These are phyloP conservation scores for Ondatra zibethicus DNA, from an alignment of 2,113 vertebrate genomes.

Conservation along the genomic window DNA sequence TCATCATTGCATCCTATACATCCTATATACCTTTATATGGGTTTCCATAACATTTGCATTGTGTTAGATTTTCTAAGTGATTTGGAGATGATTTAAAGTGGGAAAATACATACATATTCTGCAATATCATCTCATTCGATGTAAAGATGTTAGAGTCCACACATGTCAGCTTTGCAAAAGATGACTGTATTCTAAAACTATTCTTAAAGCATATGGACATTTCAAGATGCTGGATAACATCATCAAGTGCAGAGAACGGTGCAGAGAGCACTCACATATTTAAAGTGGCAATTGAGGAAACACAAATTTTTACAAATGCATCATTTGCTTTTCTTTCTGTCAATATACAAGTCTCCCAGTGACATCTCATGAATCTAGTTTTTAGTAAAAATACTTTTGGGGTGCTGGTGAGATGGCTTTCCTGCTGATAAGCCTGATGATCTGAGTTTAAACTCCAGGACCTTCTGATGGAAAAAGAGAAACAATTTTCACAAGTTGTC, in stretches of 20 bases:
- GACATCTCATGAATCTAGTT: neutral
- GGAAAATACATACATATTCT: no score
- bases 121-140: neutral
- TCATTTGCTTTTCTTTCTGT: neutral
- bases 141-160: neutral
- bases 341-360: neutral
- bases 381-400: neutral
- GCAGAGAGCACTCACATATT: neutral
- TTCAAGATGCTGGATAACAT: neutral
- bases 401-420: neutral
- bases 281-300: neutral
- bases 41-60: neutral
- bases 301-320: neutral
- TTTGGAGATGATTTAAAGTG: neutral
- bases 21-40: neutral
- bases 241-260: neutral
- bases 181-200: neutral
- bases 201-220: neutral
- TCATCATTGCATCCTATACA: neutral
- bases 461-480: neutral
- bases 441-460: neutral
- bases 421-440: neutral
- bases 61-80: neutral
- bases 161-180: neutral
- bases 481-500: neutral